Evolutionary conservation across 2,888 invertebrate species (phyloP).

Genomic region (Pachliopta kotzebuea): DNA sequence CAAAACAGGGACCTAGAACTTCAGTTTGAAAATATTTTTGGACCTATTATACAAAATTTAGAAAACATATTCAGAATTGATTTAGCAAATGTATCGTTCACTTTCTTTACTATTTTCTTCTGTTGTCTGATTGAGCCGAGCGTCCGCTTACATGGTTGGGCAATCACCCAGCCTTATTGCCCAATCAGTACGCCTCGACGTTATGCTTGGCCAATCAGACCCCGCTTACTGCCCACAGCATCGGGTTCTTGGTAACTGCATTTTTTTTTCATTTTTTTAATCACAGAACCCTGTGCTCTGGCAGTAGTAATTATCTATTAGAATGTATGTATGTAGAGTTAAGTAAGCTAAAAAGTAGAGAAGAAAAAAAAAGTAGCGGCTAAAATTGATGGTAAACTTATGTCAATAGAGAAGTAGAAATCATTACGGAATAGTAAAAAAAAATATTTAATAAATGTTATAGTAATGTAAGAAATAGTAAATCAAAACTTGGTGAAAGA

Average conservation of each 20-base stretch:
- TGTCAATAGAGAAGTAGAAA: constrained; percentile 73
- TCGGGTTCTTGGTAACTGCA: constrained; percentile 46
- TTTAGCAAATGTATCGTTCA: constrained; percentile 35
- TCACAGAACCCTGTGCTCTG: constrained; percentile 51
- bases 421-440: constrained; percentile 66
- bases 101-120: constrained; percentile 40
- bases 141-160: constrained; percentile 84
- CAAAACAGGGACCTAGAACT: constrained; percentile 75
- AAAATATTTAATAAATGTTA: constrained; percentile 67
- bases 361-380: constrained; percentile 57
- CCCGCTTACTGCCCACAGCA: constrained; percentile 57
- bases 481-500: constrained; percentile 78
- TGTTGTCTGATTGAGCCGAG: constrained; percentile 63
- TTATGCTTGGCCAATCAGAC: constrained; percentile 63
- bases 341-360: constrained; percentile 69
- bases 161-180: constrained; percentile 88
- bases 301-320: constrained; percentile 57
- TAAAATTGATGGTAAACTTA: constrained; percentile 79
- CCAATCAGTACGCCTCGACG: constrained; percentile 81
- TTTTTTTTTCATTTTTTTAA: constrained; percentile 47
- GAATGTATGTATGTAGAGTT: constrained; percentile 80
- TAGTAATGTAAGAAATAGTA: constrained; percentile 70
- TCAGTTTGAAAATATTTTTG: constrained; percentile 73
- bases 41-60: constrained; percentile 67
- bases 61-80: constrained; percentile 36